Evolutionary conservation across 2,797 vertebrate species (phyloP), one percentile per base, ranked within the genome.

Genomic region (Pelodytes ibericus): DNA sequence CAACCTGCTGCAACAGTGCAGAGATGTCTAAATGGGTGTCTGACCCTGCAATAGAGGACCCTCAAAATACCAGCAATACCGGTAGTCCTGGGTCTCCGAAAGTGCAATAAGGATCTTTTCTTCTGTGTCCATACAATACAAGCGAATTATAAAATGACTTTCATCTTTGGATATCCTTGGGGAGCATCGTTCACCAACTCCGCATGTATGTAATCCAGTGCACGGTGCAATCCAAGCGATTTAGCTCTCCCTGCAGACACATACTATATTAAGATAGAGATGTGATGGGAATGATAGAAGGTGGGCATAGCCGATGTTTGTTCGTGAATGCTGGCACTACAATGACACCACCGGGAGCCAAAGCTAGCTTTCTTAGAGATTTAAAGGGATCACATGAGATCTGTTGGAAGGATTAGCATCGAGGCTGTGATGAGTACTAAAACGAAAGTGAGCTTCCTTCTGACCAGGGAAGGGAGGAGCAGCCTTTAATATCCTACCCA

Each of bases 361-460:
- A 15, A 3, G 2, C 1, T 8, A 16, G n/a, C n/a, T 5, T 2
- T 58, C 2, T 27, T 26, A 58, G 13, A 11, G 56, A 16, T 29
- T 58, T 58, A 13, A 58, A 58, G 49, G 49, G 49, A 24, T 53
- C n/a, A 24, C 2, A 3, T 24, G n/a, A 11, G 49, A 53, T 53
- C 20, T 15, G 1, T 53, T 29, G 13, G 25, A 58, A 25, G n/a
- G 22, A 58, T 29, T 27, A 4, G 29, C 56, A 58, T 2, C 22
- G 44, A 56, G 13, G 56, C 10, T 29, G 24, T 15, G 8, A 27
- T 2, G 24, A 10, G 24, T 58, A 9, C 27, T n/a, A 69, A 59
- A 71, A 31, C 36, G 68, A 71, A 71, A 71, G 68, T 59, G 53
- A 41, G 7, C 25, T 24, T 41, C 53, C 67, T 18, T 59, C 53